phyloP scores from a whole-genome alignment of 2,797 vertebrate genomes.

The Sebastes paucispinis region DNA sequence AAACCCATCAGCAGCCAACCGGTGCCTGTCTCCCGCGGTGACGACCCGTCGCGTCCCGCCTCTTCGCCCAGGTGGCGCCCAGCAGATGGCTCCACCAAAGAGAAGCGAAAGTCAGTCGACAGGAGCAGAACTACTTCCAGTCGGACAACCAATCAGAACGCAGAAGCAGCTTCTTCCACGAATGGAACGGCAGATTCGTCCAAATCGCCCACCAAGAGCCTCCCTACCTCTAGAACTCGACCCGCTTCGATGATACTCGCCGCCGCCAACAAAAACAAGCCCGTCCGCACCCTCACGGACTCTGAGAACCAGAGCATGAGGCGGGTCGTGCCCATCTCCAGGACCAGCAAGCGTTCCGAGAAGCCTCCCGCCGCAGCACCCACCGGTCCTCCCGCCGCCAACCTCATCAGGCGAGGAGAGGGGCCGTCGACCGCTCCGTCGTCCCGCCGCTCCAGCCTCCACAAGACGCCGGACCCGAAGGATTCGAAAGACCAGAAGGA shows the following conservation, averaged over 20 bases:
- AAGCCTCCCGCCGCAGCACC: neutral
- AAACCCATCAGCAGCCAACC: slow-evolving; percentile 62
- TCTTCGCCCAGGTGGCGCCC: slow-evolving; percentile 12
- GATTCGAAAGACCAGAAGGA: slow-evolving; percentile 66
- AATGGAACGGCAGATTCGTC: neutral
- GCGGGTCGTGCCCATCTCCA: slow-evolving; percentile 88
- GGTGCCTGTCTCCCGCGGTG: slow-evolving; percentile 45
- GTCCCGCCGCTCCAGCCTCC: slow-evolving; percentile 67
- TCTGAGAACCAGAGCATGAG: slow-evolving; percentile 88
- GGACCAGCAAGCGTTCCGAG: slow-evolving; percentile 70
- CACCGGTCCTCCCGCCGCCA: neutral
- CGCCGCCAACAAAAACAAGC: slow-evolving; percentile 21
- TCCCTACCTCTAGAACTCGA: slow-evolving; percentile 23
- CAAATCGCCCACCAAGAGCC: slow-evolving; percentile 12
- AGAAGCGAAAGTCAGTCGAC: neutral
- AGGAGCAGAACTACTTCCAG: neutral
- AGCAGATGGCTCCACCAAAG: neutral
- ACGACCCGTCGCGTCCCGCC: neutral
- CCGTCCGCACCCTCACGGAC: slow-evolving; percentile 81
- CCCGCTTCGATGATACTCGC: neutral
- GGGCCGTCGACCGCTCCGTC: slow-evolving; percentile 66
- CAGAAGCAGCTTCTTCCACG: neutral
- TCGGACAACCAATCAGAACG: neutral
- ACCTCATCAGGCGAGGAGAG: slow-evolving; percentile 46
- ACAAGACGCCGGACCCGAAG: slow-evolving; percentile 53